Percentiles rank a stretch among this genome's conserved stretches.
phyloP scores from a whole-genome alignment of 2,113 vertebrate species.

The Coregonus clupeaformis region DNA sequence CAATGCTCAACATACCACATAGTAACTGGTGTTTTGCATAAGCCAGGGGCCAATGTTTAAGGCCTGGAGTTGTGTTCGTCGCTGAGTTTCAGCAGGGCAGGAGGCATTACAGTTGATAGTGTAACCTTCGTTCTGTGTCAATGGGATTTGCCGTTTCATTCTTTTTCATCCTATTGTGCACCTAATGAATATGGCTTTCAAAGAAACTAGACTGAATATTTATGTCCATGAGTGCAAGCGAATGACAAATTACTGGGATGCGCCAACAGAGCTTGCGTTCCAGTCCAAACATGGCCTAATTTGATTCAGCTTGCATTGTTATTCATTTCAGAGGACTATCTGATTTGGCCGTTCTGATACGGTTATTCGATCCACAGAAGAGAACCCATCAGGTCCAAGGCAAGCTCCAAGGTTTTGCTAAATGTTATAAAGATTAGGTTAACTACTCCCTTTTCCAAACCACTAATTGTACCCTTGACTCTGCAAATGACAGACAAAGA shows the following conservation, averaged over 20 bases:
- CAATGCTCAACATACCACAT: too few species aligned
- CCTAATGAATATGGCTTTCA: too few species aligned
- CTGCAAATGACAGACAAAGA: neutral
- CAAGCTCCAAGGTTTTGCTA: neutral
- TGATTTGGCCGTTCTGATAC: slow-evolving; percentile 3
- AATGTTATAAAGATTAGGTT: neutral
- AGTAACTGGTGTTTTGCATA: too few species aligned
- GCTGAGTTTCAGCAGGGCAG: too few species aligned
- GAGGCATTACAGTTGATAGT: too few species aligned
- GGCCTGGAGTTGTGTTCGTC: too few species aligned
- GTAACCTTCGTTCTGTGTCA: neutral
- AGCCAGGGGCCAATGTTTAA: too few species aligned
- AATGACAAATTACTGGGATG: neutral
- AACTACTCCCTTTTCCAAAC: neutral
- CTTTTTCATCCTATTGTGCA: too few species aligned
- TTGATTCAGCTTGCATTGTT: neutral
- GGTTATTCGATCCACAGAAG: neutral
- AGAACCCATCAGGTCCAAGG: neutral
- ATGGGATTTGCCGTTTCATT: neutral
- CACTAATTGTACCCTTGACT: neutral
- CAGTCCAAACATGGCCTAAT: neutral
- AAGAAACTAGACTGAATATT: too few species aligned
- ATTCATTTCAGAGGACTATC: neutral
- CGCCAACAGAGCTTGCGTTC: neutral
- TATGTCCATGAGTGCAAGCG: neutral